These are phyloP conservation scores for Pituophis catenifer DNA, from an alignment of 2,113 vertebrate genomes.

Conservation along the genomic window DNA sequence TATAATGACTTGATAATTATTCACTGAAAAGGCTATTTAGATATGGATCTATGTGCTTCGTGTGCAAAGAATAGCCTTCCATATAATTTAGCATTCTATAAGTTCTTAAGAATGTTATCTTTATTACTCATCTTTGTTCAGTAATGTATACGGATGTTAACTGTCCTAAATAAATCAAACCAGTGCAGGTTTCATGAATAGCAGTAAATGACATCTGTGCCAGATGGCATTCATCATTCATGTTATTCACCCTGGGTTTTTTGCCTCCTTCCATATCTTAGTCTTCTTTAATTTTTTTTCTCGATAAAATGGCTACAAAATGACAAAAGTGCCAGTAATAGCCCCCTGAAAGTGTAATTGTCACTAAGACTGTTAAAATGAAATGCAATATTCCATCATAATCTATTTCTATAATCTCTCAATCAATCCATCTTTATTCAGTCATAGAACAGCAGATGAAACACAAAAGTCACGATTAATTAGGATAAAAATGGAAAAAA, in stretches of 20 bases:
- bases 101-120: conserved; percentile 40
- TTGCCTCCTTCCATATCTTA: conserved; percentile 12
- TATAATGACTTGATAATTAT: background rate
- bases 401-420: conserved; percentile 8
- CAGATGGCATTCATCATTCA: conserved; percentile 59
- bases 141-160: conserved; percentile 39
- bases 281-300: background rate
- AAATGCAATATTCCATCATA: background rate
- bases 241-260: conserved; percentile 17
- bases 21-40: background rate
- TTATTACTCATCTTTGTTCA: conserved; percentile 24
- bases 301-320: background rate
- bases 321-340: conserved; percentile 34
- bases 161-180: conserved; percentile 60
- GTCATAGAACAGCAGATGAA: background rate
- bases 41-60: conserved; percentile 2
- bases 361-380: conserved; percentile 28
- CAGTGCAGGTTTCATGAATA: conserved; percentile 57
- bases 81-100: background rate
- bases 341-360: conserved; percentile 25
- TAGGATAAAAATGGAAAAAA: background rate
- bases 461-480: background rate
- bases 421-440: background rate
- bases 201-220: conserved; percentile 63
- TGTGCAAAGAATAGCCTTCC: conserved; percentile 15